Base-by-base conservation (phyloP, 2,888 invertebrate genomes). In the Periphyllus acericola region DNA sequence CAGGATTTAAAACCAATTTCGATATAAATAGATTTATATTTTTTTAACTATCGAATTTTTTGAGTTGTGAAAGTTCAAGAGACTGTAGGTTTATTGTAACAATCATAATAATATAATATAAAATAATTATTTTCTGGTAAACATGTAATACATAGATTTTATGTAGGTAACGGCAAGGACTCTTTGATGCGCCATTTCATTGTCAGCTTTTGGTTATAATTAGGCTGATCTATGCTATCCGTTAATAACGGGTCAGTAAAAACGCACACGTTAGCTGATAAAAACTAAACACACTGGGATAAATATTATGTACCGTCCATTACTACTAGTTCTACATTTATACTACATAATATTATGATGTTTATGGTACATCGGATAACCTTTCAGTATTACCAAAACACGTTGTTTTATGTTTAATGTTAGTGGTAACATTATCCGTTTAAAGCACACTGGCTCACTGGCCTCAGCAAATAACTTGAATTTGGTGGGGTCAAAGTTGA, bases 171-270 rank as follows among this genome's bases (percentile, higher is more conserved):
- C n/a, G 32, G 19, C 55, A n/a, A 72, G 52, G 19, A 72, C 9
- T n/a, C n/a, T 72, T 72, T 34, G n/a, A 72, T 19, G 52, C 17
- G 52, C 52, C 19, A n/a, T 83, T 72, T 52, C 25, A 17, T 71
- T 72, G 82, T 82, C 72, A n/a, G 17, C 17, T 71, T 68, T 52
- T 82, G 82, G 25, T 25, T 17, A 52, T 32, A n/a, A 52, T 82
- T 82, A 25, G 60, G 25, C 25, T 25, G 21, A 8, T 0, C 21
- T 4, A 46, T 14, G 14, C 60, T 60, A 21, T 60, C 60, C 21
- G 25, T 52, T 52, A 6, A 5, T 60, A 60, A 25, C 21, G 60
- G 25, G 21, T 60, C 60, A 60, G 25, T 60, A 21, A 60, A 60
- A 21, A 60, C 25, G 19, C 60, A 60, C 17, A 1, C 25, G 60